phyloP scores from a whole-genome alignment of 1,140 invertebrate species.

The Lanistes nyassanus region DNA sequence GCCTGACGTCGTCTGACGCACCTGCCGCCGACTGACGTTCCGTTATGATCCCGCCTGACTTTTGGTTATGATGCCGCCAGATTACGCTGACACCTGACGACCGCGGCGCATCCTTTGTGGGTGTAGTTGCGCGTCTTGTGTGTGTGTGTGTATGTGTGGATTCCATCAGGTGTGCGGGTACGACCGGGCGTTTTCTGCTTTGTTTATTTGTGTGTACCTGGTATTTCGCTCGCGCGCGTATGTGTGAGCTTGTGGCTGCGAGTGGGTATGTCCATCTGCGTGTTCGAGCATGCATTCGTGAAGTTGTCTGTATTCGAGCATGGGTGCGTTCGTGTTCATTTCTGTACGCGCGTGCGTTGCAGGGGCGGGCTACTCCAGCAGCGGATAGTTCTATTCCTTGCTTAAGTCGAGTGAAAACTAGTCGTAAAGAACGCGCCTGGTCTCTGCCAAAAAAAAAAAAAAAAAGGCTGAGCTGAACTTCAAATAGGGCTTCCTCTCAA shows the following conservation, averaged over 20 bases:
- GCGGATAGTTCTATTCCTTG: no score
- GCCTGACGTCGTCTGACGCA: no score
- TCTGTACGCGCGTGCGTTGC: not conserved
- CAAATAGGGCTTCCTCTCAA: no score
- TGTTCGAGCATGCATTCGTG: not conserved
- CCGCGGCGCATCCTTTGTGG: no score
- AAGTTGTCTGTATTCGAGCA: not conserved
- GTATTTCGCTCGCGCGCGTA: not conserved
- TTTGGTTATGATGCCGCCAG: no score
- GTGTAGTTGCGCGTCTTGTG: not conserved
- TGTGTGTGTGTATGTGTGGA: slow-evolving; percentile 9
- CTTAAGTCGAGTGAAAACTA: no score
- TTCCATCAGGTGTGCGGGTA: not conserved
- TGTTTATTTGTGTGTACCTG: not conserved
- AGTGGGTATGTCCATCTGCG: slow-evolving; percentile 2
- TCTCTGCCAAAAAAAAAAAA: no score
- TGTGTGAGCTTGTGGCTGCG: slow-evolving; percentile 5
- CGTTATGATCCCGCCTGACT: no score
- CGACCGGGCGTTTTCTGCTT: not conserved
- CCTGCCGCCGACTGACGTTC: no score
- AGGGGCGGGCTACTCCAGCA: not conserved
- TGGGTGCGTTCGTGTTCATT: not conserved
- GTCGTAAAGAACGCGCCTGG: no score
- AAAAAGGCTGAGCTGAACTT: no score
- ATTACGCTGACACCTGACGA: no score